phyloP scores from a whole-genome alignment of 2,888 invertebrate genomes.

The Apodemia duryi region DNA sequence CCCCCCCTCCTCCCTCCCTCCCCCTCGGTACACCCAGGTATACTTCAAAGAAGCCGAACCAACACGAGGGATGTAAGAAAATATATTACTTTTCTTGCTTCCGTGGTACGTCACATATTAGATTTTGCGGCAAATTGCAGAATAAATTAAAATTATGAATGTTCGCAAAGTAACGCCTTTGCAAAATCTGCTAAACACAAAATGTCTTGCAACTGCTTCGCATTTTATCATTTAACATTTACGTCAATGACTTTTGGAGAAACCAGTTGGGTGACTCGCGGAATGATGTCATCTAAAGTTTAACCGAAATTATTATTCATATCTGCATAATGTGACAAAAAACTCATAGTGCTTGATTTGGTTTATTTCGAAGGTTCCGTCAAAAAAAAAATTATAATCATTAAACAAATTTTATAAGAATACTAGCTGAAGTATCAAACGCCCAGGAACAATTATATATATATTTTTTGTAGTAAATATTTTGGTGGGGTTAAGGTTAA shows the following conservation, averaged over 20 bases:
- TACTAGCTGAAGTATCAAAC: too few species aligned
- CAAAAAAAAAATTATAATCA: background rate
- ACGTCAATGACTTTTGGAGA: slow-evolving; percentile 13
- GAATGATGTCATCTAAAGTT: slow-evolving; percentile 10
- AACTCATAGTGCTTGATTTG: background rate
- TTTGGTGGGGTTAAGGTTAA: too few species aligned
- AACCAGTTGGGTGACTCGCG: slow-evolving; percentile 13
- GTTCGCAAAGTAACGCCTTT: background rate
- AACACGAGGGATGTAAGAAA: too few species aligned
- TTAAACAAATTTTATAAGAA: too few species aligned
- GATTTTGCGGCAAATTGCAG: too few species aligned
- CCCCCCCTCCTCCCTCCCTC: too few species aligned
- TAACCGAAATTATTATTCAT: background rate
- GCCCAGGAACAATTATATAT: too few species aligned
- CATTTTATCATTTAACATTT: background rate
- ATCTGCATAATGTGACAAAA: slow-evolving; percentile 12
- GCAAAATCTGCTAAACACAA: background rate
- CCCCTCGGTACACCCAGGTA: too few species aligned
- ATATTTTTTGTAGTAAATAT: too few species aligned
- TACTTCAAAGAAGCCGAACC: too few species aligned
- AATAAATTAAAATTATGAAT: background rate
- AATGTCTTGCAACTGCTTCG: background rate
- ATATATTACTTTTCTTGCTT: too few species aligned
- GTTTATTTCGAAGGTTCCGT: background rate
- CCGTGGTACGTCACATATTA: too few species aligned